These are phyloP conservation scores for Plestiodon gilberti DNA, from an alignment of 2,113 vertebrate species.

Conservation along the genomic window DNA sequence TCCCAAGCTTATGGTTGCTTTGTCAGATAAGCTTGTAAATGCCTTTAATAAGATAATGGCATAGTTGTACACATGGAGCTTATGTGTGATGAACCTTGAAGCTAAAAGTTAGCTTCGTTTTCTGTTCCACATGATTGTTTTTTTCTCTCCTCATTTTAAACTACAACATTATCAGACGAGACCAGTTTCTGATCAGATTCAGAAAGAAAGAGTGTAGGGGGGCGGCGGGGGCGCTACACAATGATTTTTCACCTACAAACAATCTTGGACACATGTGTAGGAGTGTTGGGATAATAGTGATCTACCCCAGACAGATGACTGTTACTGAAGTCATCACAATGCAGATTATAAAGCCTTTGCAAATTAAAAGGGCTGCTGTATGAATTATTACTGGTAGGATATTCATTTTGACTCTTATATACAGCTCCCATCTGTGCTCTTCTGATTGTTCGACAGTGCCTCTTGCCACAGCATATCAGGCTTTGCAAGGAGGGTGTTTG, in stretches of 20 bases:
- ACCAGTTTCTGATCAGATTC: neutral
- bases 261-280: neutral
- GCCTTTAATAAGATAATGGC: slow-evolving; percentile 31
- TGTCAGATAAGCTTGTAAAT: slow-evolving; percentile 28
- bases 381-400: neutral
- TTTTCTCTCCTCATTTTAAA: neutral
- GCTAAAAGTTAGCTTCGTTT: slow-evolving; percentile 10
- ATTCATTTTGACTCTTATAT: neutral
- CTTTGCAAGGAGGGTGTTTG: neutral
- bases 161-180: neutral
- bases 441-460: neutral
- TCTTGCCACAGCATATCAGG: neutral
- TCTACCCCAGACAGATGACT: neutral
- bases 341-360: neutral
- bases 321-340: neutral
- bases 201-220: neutral
- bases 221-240: neutral
- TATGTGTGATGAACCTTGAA: slow-evolving; percentile 25
- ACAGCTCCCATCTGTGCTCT: neutral
- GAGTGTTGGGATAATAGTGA: neutral
- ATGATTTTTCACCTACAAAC: neutral
- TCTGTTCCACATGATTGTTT: slow-evolving; percentile 1
- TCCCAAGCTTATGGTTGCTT: slow-evolving; percentile 15
- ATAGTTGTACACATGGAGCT: slow-evolving; percentile 14
- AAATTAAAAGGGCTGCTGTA: neutral